Evolutionary conservation across 2,113 vertebrate genomes (phyloP), one percentile per base, ranked within the genome.

Genomic region (Orientallactaga bullata): DNA sequence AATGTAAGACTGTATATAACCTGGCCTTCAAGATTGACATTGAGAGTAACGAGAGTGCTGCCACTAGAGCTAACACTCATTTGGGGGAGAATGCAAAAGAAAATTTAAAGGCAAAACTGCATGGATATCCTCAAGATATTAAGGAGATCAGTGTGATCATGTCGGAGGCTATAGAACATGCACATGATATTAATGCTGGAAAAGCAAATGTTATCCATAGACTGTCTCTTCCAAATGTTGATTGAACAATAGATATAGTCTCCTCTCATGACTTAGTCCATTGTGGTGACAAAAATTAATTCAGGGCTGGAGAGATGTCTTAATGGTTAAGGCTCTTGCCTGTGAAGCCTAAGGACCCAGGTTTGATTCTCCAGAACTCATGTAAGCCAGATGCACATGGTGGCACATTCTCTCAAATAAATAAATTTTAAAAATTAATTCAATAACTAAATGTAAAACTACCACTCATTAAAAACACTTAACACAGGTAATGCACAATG

Each of bases 391-490:
- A 47, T 47, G 42, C 42, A 47, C 8, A 47, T 47, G 42, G 42
- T 47, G 42, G 5, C 42, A 47, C 42, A 47, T 47, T 47, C 42
- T 47, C 42, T 47, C 42, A 47, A 47, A 47, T 47, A 47, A 47
- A 47, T 47, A 5, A 47, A 47, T 47, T 47, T 47, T 47, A 47
- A 47, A 47, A 47, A 47, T 6, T 47, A 47, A 47, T 47, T 47
- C 42, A 47, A 94, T 55, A 72, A 61, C 24, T 55, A 81, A 85
- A 89, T 51, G 18, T 91, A 80, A 77, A 94, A 42, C 0, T 23
- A 71, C 11, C 18, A 65, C 32, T 91, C n/a, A 37, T 63, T 58
- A 23, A 37, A 20, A 84, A 15, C 18, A 69, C 60, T 87, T 74
- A 84, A 32, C 26, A 86, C 24, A 78, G 66, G n/a, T 61, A 87